Evolutionary conservation across 2,113 vertebrate species (phyloP).

Genomic region (Sinocyclocheilus grahami): DNA sequence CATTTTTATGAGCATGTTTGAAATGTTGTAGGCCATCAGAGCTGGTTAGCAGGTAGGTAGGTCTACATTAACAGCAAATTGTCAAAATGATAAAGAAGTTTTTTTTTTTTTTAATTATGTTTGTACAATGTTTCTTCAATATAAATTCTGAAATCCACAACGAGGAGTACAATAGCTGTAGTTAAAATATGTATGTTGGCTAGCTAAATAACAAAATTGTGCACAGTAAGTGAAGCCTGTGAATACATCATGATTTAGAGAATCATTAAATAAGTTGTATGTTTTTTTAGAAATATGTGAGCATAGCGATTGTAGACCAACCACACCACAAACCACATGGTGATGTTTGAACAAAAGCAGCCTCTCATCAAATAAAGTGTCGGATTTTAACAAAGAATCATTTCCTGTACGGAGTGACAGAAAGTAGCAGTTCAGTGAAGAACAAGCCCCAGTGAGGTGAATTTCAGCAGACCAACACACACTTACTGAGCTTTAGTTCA

Average conservation of each 20-base stretch:
- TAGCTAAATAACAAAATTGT: not conserved
- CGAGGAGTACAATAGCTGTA: not conserved
- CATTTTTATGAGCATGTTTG: not conserved
- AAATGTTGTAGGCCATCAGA: not conserved
- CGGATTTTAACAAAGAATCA: not conserved
- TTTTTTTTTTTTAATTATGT: too few relatives aligned
- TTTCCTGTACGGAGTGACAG: constrained; percentile 15
- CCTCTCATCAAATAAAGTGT: not conserved
- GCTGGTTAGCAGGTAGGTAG: not conserved
- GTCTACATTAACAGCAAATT: not conserved
- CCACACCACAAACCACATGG: not conserved
- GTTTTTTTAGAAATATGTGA: not conserved
- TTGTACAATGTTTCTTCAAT: not conserved
- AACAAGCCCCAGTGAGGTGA: not conserved
- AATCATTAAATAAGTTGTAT: not conserved
- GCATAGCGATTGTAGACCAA: not conserved
- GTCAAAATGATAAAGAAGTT: too few relatives aligned
- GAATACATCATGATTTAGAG: not conserved
- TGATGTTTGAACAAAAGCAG: not conserved
- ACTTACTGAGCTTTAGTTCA: not conserved
- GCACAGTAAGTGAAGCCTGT: not conserved
- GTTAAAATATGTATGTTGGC: not conserved
- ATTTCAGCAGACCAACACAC: not conserved
- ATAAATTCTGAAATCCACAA: not conserved
- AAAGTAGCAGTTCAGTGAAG: not conserved